A percentile compares a stretch with the other conserved stretches of the same genome.
Conservation (phyloP, 2,888 invertebrate genomes). For the Hydroisotoma schaefferi region DNA sequence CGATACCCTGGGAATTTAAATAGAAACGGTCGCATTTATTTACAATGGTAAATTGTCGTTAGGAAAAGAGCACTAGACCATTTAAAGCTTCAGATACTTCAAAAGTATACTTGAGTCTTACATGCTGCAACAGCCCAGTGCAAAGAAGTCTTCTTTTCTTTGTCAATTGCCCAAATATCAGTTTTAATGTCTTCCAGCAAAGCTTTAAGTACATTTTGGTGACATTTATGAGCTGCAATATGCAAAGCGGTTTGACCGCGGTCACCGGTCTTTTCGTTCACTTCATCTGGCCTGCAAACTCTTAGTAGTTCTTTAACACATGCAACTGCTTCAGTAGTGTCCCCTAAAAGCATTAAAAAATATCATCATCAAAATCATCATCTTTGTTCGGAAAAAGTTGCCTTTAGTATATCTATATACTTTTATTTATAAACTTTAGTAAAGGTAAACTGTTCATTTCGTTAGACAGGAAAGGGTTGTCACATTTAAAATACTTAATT, state of each 20-base stretch:
- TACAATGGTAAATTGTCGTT: too few relatives aligned
- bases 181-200: conserved; percentile 25
- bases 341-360: conserved; percentile 21
- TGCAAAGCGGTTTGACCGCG: conserved; percentile 31
- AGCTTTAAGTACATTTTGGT: conserved; percentile 30
- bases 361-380: not conserved
- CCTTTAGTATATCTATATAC: conserved; percentile 1
- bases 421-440: too few relatives aligned
- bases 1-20: conserved; percentile 35
- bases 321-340: conserved; percentile 26
- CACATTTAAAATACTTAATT: too few relatives aligned
- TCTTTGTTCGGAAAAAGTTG: not conserved
- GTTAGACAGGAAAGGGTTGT: too few relatives aligned
- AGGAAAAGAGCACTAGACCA: too few relatives aligned
- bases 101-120: too few relatives aligned
- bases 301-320: conserved; percentile 24
- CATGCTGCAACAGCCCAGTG: conserved; percentile 36
- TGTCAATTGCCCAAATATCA: conserved; percentile 30
- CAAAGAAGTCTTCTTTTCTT: conserved; percentile 27
- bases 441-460: too few relatives aligned
- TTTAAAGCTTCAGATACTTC: too few relatives aligned
- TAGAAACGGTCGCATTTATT: too few relatives aligned
- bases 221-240: conserved; percentile 34
- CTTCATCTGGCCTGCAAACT: conserved; percentile 24
- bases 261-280: conserved; percentile 33